Percentiles rank a stretch among this genome's conserved stretches.
These are phyloP conservation scores for Marronus borbonicus DNA, from an alignment of 2,888 invertebrate species.

Conservation along the genomic window DNA sequence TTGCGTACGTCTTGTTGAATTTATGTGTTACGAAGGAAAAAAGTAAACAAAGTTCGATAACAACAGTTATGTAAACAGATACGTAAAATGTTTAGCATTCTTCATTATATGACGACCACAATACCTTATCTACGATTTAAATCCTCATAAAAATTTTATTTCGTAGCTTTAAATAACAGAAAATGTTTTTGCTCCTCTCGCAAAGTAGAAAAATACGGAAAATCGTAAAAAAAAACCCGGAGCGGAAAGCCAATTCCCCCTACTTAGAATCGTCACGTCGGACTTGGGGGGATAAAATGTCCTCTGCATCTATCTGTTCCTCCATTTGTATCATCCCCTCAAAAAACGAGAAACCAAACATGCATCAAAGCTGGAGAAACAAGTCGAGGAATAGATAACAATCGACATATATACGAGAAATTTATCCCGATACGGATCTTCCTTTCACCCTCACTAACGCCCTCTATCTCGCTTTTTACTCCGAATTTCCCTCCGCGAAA, in stretches of 20 bases:
- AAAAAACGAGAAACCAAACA: neutral
- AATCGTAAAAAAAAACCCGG: neutral
- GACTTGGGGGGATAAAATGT: constrained; percentile 3
- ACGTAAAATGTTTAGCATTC: too few relatives aligned
- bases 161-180: too few relatives aligned
- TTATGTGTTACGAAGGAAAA: too few relatives aligned
- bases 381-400: constrained; percentile 8
- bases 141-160: too few relatives aligned
- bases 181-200: too few relatives aligned
- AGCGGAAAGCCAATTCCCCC: neutral
- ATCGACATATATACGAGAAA: constrained; percentile 21
- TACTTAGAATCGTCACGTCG: constrained; percentile 21
- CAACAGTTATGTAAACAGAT: too few relatives aligned
- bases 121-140: too few relatives aligned
- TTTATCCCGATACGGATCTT: constrained; percentile 26
- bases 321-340: neutral
- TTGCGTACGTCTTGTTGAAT: too few relatives aligned
- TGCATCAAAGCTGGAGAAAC: neutral
- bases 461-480: neutral
- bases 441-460: neutral
- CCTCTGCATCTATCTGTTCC: neutral
- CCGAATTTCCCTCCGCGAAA: neutral
- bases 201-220: neutral
- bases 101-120: too few relatives aligned
- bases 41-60: too few relatives aligned